Conservation (phyloP, 2,888 invertebrate genomes). For the Parnassius mnemosyne region DNA sequence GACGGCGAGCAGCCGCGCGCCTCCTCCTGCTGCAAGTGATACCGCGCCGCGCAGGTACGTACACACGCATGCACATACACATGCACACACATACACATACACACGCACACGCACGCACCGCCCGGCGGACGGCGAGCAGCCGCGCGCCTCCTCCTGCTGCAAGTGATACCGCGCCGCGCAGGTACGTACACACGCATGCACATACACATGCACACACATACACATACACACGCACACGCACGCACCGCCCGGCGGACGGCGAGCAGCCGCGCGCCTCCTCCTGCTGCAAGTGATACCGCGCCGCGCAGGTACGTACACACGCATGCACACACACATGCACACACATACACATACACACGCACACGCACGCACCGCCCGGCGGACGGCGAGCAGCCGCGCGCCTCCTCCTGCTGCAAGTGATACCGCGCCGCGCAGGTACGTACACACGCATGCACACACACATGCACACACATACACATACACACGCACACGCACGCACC, state of each 20-base stretch:
- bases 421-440: neutral
- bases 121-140: neutral
- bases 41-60: neutral
- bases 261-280: conserved; percentile 54
- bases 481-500: too few species aligned
- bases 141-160: neutral
- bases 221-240: too few species aligned
- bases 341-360: neutral
- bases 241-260: neutral
- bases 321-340: neutral
- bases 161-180: conserved; percentile 1
- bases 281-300: conserved; percentile 31
- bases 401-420: neutral
- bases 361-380: neutral
- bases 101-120: conserved; percentile 63
- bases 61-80: neutral
- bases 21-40: conserved; percentile 22
- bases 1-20: neutral
- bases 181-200: neutral
- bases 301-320: neutral
- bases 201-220: neutral
- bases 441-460: conserved; percentile 61
- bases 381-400: conserved; percentile 1
- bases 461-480: too few species aligned
- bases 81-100: neutral